Conservation (phyloP, 2,888 invertebrate genomes). For the Caenorhabditis drosophilae region DNA sequence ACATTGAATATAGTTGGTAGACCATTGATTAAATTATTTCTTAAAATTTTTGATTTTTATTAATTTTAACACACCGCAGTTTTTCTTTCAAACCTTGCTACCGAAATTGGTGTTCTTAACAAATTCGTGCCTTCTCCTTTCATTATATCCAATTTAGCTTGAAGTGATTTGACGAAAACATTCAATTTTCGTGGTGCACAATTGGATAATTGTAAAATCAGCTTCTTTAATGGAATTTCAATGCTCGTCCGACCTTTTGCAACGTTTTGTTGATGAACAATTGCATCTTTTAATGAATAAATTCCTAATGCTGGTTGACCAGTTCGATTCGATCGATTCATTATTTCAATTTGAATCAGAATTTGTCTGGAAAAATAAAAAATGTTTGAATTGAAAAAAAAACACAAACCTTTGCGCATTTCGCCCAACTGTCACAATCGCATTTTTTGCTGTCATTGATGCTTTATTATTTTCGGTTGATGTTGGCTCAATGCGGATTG, state of each 20-base stretch:
- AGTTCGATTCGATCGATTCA: constrained; percentile 12
- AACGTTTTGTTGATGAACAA: constrained; percentile 39
- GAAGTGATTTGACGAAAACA: constrained; percentile 56
- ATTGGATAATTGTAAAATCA: constrained; percentile 51
- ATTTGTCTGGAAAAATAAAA: constrained; percentile 37
- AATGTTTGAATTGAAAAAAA: neutral
- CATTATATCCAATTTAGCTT: constrained; percentile 56
- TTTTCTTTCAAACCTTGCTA: neutral
- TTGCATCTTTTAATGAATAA: constrained; percentile 40
- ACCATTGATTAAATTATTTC: constrained; percentile 25
- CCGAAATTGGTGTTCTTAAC: constrained; percentile 22
- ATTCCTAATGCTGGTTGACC: constrained; percentile 37
- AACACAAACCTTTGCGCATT: constrained; percentile 37
- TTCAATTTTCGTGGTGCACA: constrained; percentile 54
- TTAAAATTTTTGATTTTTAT: constrained; percentile 7
- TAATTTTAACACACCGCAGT: too few relatives aligned
- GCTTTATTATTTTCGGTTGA: constrained; percentile 26
- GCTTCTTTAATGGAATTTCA: constrained; percentile 44
- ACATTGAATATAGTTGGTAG: constrained; percentile 49
- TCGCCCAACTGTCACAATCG: constrained; percentile 49
- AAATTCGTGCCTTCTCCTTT: constrained; percentile 29
- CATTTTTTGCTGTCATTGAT: constrained; percentile 43
- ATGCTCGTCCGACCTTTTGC: constrained; percentile 45
- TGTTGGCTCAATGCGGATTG: constrained; percentile 38
- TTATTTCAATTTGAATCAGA: constrained; percentile 43